These are phyloP conservation scores for Sarcophaga caerulescens DNA, from an alignment of 2,888 invertebrate genomes.

Conservation along the genomic window DNA sequence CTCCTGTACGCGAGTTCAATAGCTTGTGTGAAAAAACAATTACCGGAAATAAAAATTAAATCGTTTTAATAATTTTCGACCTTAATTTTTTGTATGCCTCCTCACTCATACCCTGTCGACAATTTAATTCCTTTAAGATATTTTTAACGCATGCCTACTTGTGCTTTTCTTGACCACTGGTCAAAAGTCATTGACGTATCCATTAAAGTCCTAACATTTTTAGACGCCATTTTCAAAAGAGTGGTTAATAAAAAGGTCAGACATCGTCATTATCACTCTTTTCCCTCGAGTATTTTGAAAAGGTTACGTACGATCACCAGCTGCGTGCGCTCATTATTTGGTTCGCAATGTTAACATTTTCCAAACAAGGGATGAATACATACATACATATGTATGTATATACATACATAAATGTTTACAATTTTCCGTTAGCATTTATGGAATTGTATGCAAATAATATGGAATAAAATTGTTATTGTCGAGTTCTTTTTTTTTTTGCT, in stretches of 20 bases:
- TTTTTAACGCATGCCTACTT: conserved; percentile 59
- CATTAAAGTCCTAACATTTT: conserved; percentile 43
- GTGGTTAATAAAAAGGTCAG: conserved; percentile 73
- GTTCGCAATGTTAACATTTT: conserved; percentile 26
- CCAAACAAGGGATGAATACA: conserved; percentile 55
- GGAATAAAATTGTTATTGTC: background rate
- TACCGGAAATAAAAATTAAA: conserved; percentile 15
- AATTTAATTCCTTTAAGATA: conserved; percentile 66
- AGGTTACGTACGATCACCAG: conserved; percentile 50
- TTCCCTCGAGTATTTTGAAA: conserved; percentile 66
- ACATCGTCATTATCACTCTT: conserved; percentile 79
- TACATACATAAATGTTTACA: conserved; percentile 23
- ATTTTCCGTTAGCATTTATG: conserved; percentile 49
- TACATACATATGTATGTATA: background rate
- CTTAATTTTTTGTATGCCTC: conserved; percentile 5
- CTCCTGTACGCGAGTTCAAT: conserved; percentile 69
- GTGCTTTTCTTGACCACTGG: conserved; percentile 76
- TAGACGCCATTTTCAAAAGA: conserved; percentile 75
- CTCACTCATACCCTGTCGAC: conserved; percentile 40
- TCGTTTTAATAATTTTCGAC: conserved; percentile 9
- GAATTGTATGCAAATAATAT: conserved; percentile 66
- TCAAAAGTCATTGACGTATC: conserved; percentile 77
- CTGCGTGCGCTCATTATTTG: conserved; percentile 48
- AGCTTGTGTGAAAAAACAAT: conserved; percentile 68
- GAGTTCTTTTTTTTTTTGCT: no score